A percentile compares a stretch with the other conserved stretches of the same genome.
These are phyloP conservation scores for Smittia sp. DNA, from an alignment of 2,888 invertebrate genomes.

Conservation along the genomic window DNA sequence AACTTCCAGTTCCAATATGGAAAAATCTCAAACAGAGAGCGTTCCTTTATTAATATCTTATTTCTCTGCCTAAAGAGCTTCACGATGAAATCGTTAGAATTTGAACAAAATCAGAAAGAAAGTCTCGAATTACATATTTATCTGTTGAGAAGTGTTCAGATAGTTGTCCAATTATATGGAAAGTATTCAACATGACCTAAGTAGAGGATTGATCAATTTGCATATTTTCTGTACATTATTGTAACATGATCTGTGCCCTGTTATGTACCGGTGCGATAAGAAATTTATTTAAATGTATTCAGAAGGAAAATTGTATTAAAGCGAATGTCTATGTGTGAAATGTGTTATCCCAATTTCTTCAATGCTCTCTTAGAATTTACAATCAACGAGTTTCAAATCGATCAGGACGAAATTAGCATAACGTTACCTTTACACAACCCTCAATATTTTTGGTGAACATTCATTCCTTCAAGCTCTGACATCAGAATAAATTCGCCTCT, in stretches of 20 bases:
- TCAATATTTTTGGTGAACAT: no score
- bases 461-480: no score
- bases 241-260: neutral
- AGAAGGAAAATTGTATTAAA: slow-evolving; percentile 2
- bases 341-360: neutral
- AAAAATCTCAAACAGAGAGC: no score
- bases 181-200: no score
- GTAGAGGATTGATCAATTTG: neutral
- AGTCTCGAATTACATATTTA: slow-evolving; percentile 5
- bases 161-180: no score
- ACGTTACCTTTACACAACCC: neutral
- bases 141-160: slow-evolving; percentile 2
- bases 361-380: no score
- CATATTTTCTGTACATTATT: neutral
- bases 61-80: no score
- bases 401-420: neutral
- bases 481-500: no score
- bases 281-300: slow-evolving; percentile 21
- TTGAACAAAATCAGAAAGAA: neutral
- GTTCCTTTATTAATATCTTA: no score
- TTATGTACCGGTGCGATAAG: neutral
- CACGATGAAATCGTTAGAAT: neutral
- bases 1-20: no score
- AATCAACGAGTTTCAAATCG: neutral
- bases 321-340: neutral